Base-by-base conservation (phyloP, 2,797 vertebrate species). In the Rhodeus uyekii region DNA sequence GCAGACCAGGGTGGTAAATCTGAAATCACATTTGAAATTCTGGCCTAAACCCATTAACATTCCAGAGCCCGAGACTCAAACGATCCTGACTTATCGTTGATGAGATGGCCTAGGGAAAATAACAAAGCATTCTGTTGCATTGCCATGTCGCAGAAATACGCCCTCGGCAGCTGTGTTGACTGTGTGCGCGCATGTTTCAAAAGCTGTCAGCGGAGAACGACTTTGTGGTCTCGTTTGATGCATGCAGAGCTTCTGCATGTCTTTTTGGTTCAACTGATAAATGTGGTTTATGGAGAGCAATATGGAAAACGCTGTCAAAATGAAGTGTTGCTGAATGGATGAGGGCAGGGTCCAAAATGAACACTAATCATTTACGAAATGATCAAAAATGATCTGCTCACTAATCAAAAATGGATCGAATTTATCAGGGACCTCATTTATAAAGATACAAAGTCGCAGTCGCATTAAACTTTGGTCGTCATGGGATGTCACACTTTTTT, bases 31-130 rank as follows among this genome's bases (percentile, higher is more conserved):
- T 50, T 44, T 13, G 44, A 76, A 81, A 75, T 64, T 86, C 84
- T 74, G 24, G 46, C 32, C 53, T n/a, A 60, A 83, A 87, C 75
- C 63, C 60, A 67, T 77, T 14, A 84, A 86, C 82, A 87, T 84
- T 81, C 85, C 50, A 82, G 71, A 68, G 75, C 72, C 80, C 68
- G 60, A 74, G 27, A 81, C 65, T 55, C 39, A 55, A 71, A 76
- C 76, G 58, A 76, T 74, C 50, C 74, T 81, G 14, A 81, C n/a
- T 75, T 38, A 38, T 72, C 32, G 32, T 1, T 44, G 46, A 46
- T 55, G 58, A 27, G 46, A 19, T 24, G 44, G 42, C 53, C 16
- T 32, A 29, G 79, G 68, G 60, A 64, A 36, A 22, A 38, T 46
- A 65, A 44, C 9, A 42, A 80, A 71, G 65, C 29, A 36, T 14